Evolutionary conservation across 2,113 vertebrate genomes (phyloP).

Genomic region (Todiramphus chloris): DNA sequence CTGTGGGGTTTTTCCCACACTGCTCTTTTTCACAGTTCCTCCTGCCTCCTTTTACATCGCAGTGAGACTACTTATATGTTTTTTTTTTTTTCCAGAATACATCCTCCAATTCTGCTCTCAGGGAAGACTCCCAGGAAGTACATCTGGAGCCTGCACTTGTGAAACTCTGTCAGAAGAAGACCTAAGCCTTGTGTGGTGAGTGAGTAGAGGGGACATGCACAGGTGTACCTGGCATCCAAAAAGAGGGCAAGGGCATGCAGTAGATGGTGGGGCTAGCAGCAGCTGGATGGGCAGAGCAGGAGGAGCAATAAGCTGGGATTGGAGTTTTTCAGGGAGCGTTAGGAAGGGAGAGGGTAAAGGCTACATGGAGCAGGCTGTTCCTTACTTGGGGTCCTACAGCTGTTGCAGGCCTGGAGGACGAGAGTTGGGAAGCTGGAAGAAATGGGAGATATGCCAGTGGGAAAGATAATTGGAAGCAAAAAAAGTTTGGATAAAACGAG

Average conservation of each 20-base stretch:
- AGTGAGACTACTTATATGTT: accelerated
- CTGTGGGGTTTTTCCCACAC: accelerated
- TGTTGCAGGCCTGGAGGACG: background rate
- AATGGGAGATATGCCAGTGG: background rate
- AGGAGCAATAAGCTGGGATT: background rate
- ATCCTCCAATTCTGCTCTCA: background rate
- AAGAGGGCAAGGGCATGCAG: background rate
- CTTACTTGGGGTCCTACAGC: accelerated
- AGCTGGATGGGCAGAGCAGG: background rate
- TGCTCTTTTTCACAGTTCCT: background rate
- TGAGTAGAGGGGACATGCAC: background rate
- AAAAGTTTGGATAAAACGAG: background rate
- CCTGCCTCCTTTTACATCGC: background rate
- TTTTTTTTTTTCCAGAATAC: background rate
- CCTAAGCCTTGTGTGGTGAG: background rate
- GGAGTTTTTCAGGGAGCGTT: background rate
- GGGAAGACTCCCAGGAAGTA: background rate
- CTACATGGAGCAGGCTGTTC: background rate
- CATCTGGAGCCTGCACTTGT: background rate
- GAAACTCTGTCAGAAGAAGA: background rate
- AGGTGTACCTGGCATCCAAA: background rate
- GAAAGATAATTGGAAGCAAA: background rate
- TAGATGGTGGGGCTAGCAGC: background rate
- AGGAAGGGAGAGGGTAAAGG: background rate
- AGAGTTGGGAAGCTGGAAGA: background rate